phyloP scores from a whole-genome alignment of 2,113 vertebrate species.

The Donacobius atricapilla region DNA sequence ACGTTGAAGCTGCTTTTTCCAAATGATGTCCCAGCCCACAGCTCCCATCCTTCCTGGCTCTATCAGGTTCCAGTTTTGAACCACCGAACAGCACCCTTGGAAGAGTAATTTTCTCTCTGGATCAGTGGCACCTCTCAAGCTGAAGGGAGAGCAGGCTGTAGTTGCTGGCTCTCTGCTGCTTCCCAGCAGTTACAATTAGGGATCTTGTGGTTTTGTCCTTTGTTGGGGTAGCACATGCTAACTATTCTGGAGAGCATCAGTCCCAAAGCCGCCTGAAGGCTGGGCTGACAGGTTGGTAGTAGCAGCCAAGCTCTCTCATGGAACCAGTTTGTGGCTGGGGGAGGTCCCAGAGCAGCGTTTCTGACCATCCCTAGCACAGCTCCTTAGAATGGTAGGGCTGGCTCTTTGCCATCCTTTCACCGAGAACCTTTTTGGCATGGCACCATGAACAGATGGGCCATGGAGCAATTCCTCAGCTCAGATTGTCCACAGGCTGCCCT shows the following conservation, averaged over 20 bases:
- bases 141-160: neutral
- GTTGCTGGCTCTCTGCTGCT: neutral
- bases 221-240: neutral
- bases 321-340: neutral
- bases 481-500: neutral
- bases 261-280: neutral
- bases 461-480: neutral
- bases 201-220: neutral
- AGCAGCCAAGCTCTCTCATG: neutral
- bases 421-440: neutral
- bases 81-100: neutral
- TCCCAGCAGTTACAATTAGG: neutral
- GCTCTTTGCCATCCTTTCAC: neutral
- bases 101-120: neutral
- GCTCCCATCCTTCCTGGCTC: neutral
- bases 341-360: neutral
- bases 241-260: neutral
- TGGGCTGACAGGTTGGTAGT: neutral
- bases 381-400: neutral
- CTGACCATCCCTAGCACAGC: neutral
- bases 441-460: neutral
- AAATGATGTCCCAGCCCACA: neutral
- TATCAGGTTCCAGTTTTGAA: neutral
- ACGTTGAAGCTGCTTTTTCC: neutral
- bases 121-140: neutral